A percentile compares a stretch with the other conserved stretches of the same genome.
These are phyloP conservation scores for Iphiclides podalirius DNA, from an alignment of 2,888 invertebrate species.

Conservation along the genomic window DNA sequence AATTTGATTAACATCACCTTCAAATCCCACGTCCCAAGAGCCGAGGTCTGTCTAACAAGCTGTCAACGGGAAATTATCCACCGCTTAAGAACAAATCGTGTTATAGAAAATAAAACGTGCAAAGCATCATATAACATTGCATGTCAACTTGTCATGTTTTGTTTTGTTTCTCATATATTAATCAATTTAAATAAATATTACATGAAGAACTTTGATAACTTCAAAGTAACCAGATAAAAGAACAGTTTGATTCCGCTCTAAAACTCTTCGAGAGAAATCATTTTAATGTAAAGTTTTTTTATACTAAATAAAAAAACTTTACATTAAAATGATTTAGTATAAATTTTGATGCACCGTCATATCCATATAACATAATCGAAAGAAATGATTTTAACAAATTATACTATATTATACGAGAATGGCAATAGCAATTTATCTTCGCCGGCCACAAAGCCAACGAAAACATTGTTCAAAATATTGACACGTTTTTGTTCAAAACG, in stretches of 20 bases:
- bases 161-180: not conserved
- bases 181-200: not conserved
- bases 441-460: constrained; percentile 67
- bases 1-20: not conserved
- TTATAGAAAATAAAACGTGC: no score
- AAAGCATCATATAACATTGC: constrained; percentile 1
- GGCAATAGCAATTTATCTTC: constrained; percentile 71
- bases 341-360: constrained; percentile 23
- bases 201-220: no score
- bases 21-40: constrained; percentile 1
- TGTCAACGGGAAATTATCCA: constrained; percentile 14
- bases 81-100: no score
- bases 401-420: constrained; percentile 58
- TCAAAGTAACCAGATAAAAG: no score
- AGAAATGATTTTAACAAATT: constrained; percentile 67
- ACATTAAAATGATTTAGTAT: no score
- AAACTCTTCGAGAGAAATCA: no score
- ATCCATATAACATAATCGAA: constrained; percentile 43
- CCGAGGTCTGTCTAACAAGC: constrained; percentile 8
- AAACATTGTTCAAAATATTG: constrained; percentile 76
- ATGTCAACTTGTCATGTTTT: not conserved
- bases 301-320: no score
- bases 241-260: no score
- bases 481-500: constrained; percentile 68
- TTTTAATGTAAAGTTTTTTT: no score